A percentile compares a stretch with the other conserved stretches of the same genome.
Evolutionary conservation across 2,113 vertebrate genomes (phyloP).

Genomic region (Rattus norvegicus): GRCr8 NC_086024.1:19385001-19385500

Average conservation of each 20-base stretch:
- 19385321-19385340: background rate
- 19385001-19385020: background rate
- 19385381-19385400: background rate
- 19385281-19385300: background rate
- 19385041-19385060: background rate
- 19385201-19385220: background rate
- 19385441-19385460: too few species aligned
- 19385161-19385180: background rate
- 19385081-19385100: background rate
- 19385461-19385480: too few species aligned
- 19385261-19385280: background rate
- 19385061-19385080: background rate
- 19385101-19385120: background rate
- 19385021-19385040: too few species aligned
- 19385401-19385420: background rate
- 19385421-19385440: too few species aligned
- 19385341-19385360: background rate
- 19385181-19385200: background rate
- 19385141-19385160: background rate
- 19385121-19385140: background rate
- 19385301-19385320: background rate
- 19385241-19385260: background rate
- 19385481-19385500: too few species aligned
- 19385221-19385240: background rate
- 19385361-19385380: background rate